phyloP scores from a whole-genome alignment of 2,797 vertebrate genomes.

The Rhynchotus rufescens region DNA sequence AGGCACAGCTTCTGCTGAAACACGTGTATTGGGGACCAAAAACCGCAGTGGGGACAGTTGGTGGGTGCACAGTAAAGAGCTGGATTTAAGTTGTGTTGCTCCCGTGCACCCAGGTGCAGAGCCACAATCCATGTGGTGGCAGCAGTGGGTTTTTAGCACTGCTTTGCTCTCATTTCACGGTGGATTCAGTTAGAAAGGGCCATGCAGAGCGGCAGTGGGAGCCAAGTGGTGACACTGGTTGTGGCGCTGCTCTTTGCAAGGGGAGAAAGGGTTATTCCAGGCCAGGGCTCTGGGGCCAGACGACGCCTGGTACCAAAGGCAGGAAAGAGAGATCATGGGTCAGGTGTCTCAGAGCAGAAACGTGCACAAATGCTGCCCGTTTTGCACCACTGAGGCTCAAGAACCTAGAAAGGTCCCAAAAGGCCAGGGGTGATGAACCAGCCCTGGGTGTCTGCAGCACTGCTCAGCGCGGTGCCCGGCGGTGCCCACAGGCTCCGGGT shows the following conservation, averaged over 20 bases:
- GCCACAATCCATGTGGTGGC: neutral
- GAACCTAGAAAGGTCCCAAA: neutral
- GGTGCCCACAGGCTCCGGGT: accelerated
- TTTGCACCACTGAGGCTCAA: neutral
- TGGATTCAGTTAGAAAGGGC: neutral
- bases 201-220: neutral
- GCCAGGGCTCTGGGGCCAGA: neutral
- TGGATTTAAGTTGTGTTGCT: neutral
- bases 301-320: constrained; percentile 13
- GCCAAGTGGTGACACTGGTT: neutral
- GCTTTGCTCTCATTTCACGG: neutral
- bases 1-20: neutral
- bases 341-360: neutral
- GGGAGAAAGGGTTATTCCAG: neutral
- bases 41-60: neutral
- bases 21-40: neutral
- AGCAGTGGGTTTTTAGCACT: accelerated
- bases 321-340: neutral
- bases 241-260: neutral
- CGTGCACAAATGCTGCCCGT: neutral
- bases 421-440: accelerated
- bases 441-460: neutral
- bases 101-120: neutral
- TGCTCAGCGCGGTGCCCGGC: accelerated
- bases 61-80: neutral